Base-by-base conservation (phyloP, 1,140 invertebrate species). In the Drosophila tristis region DNA sequence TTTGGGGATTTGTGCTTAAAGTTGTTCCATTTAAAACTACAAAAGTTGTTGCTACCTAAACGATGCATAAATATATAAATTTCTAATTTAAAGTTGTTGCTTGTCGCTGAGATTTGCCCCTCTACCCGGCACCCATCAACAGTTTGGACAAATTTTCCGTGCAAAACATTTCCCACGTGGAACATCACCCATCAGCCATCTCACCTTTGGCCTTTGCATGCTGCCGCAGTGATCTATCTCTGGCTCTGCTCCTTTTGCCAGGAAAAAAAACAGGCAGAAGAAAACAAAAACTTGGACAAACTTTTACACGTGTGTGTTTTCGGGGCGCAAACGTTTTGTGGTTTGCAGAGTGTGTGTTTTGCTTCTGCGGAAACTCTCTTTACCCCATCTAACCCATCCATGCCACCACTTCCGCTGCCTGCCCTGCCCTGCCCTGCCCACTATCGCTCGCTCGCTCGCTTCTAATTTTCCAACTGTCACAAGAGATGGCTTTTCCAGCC, bases 391-490 rank as follows among this genome's bases (percentile, higher is more conserved):
- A 25, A 4, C 23, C 23, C 23, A 4, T 25, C 23, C 3, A 25
- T 20, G 23, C 26, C 6, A 29, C 35, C 39, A 42, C 49, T 72
- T 44, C 55, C 64, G 44, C 60, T 66, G 0, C 16, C 16, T 16
- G 16, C 16, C 16, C 16, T 16, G 16, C 16, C 16, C 47, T 58
- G 47, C 58, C 71, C 62, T 64, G n/a, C n/a, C n/a, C n/a, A n/a
- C n/a, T n/a, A n/a, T n/a, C 64, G 44, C 60, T 50, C 47, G 42
- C 57, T 79, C 70, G 70, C 70, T 60, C 74, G 78, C 81, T 70
- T 74, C 80, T 78, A 81, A 86, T 86, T 86, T 39, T 86, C 65
- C 62, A 81, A 75, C 82, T 75, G 74, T 66, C 65, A 76, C 70
- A 64, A 31, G 48, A 53, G 64, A 68, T 78, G 82, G 62, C 82